phyloP scores from a whole-genome alignment of 2,888 invertebrate species.

The Germaria angustata region DNA sequence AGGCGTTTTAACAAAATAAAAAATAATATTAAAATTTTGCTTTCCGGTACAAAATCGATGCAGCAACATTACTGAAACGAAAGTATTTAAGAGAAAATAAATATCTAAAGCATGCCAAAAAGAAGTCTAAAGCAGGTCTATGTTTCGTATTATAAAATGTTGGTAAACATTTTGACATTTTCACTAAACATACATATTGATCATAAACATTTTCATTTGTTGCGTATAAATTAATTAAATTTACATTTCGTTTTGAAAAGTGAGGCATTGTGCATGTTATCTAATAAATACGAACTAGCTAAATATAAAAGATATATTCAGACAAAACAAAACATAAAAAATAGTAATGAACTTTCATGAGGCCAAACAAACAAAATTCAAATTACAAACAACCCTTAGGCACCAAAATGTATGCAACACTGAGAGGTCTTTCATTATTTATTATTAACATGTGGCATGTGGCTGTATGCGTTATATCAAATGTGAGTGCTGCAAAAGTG shows the following conservation, averaged over 20 bases:
- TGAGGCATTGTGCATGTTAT: not conserved
- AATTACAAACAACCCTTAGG: constrained; percentile 68
- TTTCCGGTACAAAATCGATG: no score
- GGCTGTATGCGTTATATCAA: not conserved
- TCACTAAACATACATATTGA: no score
- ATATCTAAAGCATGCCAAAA: no score
- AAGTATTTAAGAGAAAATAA: no score
- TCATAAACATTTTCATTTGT: not conserved
- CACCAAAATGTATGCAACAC: constrained; percentile 70
- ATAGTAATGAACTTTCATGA: constrained; percentile 31
- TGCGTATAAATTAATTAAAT: not conserved
- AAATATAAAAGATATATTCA: not conserved
- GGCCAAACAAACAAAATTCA: constrained; percentile 61
- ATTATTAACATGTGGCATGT: constrained; percentile 35
- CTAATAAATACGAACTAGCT: not conserved
- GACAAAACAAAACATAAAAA: no score
- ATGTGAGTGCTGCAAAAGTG: constrained; percentile 52
- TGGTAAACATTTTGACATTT: no score
- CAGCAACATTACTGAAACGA: no score
- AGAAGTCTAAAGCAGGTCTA: no score
- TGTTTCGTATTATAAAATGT: no score
- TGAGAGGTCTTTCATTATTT: constrained; percentile 66
- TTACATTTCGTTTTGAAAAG: not conserved
- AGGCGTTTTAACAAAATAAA: no score
- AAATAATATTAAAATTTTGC: no score